Base-by-base conservation (phyloP, 2,797 vertebrate species). In the Ctenosaura bakeri region DNA sequence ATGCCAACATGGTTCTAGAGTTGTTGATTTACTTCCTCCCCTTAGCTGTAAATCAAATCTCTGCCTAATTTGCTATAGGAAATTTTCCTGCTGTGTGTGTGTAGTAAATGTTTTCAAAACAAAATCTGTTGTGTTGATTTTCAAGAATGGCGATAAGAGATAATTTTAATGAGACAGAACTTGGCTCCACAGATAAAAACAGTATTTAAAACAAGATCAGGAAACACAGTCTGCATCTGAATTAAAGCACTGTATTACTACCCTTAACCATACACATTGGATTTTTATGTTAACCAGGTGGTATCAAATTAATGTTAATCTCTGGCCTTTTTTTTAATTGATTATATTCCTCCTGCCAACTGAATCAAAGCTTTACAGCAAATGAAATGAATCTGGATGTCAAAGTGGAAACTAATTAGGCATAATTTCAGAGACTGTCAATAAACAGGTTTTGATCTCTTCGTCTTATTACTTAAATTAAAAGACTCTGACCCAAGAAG, bases 301-400 rank as follows among this genome's bases (percentile, higher is more conserved):
- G 83, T 78, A 26, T 64, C 59, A 46, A 92, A 22, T 90, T 90
- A 90, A 54, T 71, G 74, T 89, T 89, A 71, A 89, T 85, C 62
- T 46, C 71, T 79, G 50, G 52, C 76, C 79, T 85, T 89, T n/a
- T 84, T 46, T 64, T 85, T 69, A n/a, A 89, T 85, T 35, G 7
- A 26, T 62, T 84, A 54, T 71, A 54, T 79, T 54, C 50, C 50
- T 85, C 50, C 62, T 79, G 59, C 62, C 88, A 89, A 79, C 16
- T 32, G 50, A 79, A 69, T 89, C 74, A 79, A 69, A 24, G 50
- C 20, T 85, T 35, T 90, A 85, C 46, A 52, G 79, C 16, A 82
- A 79, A 79, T 46, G 20, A 32, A 79, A 89, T 78, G 26, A 89
- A 85, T 54, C 76, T 89, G 24, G 35, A 79, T 71, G 83, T 73